These are phyloP conservation scores for Elysia crispata DNA, from an alignment of 2,888 invertebrate genomes.

Conservation along the genomic window DNA sequence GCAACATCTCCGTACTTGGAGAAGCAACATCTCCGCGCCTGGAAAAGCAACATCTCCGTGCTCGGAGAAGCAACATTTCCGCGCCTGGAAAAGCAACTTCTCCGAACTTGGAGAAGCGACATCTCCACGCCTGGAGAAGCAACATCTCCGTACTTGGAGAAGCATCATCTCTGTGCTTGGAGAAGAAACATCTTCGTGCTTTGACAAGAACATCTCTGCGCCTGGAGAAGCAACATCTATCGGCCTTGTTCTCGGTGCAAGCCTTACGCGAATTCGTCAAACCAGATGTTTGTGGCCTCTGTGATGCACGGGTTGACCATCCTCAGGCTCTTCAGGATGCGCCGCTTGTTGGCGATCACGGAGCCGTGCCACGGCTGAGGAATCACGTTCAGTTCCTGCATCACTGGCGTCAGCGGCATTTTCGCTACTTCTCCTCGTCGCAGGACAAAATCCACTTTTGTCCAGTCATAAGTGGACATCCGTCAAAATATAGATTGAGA, in stretches of 20 bases:
- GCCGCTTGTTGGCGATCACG: constrained; percentile 79
- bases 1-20: too few species aligned
- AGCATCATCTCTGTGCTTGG: neutral
- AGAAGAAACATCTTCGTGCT: neutral
- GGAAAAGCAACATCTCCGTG: too few species aligned
- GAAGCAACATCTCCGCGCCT: too few species aligned
- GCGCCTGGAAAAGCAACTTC: too few species aligned
- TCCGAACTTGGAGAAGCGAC: too few species aligned
- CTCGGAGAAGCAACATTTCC: too few species aligned
- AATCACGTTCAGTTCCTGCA: constrained; percentile 81
- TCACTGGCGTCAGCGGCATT: constrained; percentile 73
- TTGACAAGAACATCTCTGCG: neutral
- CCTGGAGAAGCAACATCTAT: neutral
- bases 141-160: too few species aligned
- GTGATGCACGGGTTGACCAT: constrained; percentile 89
- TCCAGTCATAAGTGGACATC: neutral
- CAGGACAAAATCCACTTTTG: constrained; percentile 93
- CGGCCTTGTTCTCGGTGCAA: neutral
- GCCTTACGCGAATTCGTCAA: constrained; percentile 77
- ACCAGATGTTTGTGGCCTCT: constrained; percentile 88
- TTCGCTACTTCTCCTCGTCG: constrained; percentile 81
- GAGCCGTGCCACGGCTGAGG: constrained; percentile 84
- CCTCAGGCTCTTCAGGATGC: constrained; percentile 83
- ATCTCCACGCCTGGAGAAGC: too few species aligned
- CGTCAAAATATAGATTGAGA: neutral